phyloP scores from a whole-genome alignment of 2,888 invertebrate genomes.

The Sminthurides aquaticus region DNA sequence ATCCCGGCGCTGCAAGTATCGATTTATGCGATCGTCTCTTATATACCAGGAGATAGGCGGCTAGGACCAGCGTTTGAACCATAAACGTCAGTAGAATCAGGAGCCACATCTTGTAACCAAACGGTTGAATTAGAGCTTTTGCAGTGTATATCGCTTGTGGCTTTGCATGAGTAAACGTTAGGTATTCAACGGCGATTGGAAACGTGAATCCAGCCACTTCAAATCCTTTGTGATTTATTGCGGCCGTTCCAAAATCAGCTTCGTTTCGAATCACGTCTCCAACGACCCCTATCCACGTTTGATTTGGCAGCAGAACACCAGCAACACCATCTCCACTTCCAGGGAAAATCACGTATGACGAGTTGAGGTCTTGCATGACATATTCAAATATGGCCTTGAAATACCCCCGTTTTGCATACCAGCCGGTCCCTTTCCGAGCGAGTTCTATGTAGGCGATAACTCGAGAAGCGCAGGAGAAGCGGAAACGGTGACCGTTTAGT shows the following conservation, averaged over 20 bases:
- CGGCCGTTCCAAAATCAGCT: conserved; percentile 14
- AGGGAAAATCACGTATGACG: conserved; percentile 9
- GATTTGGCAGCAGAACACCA: conserved; percentile 13
- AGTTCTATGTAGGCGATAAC: neutral
- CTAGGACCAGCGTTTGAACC: neutral
- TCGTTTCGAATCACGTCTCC: conserved; percentile 16
- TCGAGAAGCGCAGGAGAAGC: neutral
- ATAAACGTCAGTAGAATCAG: neutral
- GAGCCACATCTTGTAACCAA: neutral
- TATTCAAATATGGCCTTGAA: conserved; percentile 3
- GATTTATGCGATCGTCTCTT: neutral
- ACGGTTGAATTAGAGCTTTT: conserved; percentile 5
- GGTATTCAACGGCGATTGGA: conserved; percentile 13
- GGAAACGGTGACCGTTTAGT: neutral
- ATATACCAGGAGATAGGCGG: neutral
- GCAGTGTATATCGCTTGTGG: neutral
- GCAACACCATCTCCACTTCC: conserved; percentile 12
- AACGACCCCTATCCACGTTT: conserved; percentile 21
- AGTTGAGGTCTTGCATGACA: conserved; percentile 8
- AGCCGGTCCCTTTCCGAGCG: neutral
- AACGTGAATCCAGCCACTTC: conserved; percentile 9
- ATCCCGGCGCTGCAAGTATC: neutral
- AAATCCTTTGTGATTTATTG: neutral
- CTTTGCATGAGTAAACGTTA: conserved; percentile 7
- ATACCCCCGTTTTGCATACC: neutral